Evolutionary conservation across 2,113 vertebrate genomes (phyloP), one percentile per base, ranked within the genome.

Genomic region (Circaetus gallicus): DNA sequence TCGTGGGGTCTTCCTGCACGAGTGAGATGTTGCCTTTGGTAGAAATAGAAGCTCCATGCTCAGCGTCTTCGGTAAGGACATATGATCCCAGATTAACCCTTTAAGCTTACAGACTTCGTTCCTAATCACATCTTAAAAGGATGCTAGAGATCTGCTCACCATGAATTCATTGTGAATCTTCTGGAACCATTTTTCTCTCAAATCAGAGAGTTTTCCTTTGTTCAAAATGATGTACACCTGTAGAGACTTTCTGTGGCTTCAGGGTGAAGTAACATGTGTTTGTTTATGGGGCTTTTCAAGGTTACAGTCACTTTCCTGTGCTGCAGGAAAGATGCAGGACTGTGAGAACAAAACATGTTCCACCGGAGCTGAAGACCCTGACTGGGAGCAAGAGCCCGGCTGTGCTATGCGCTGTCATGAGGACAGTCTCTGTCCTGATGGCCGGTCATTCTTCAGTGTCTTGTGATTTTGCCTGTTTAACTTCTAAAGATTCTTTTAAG

Each of bases 61-160:
- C 76, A n/a, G 74, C 53, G 47, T 16, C 45, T 32, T 74, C 0
- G 1, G 20, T 4, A 2, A 56, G 42, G 20, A 13, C 0, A 2
- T 43, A 5, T n/a, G 63, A 34, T 36, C 61, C 50, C 22, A 29
- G 25, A 18, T 5, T 59, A 62, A 79, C 6, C 50, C 72, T 77
- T 36, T 2, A 9, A 67, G 7, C 6, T 38, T 25, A 10, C 9
- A 7, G 14, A 31, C 3, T 53, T 40, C 0, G 0, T 17, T 45
- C 40, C 21, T 91, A 21, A 22, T 58, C 7, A 2, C 28, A 8
- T 22, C 8, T 17, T 22, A 4, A 38, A 69, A 63, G 43, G 69
- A 45, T 29, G 18, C 47, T 55, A 19, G 36, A 78, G 38, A 52
- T 20, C 16, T 28, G 19, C 56, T 63, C 11, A 5, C 62, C 6